Conservation (phyloP, 2,113 vertebrate species). For the Laticauda colubrina region DNA sequence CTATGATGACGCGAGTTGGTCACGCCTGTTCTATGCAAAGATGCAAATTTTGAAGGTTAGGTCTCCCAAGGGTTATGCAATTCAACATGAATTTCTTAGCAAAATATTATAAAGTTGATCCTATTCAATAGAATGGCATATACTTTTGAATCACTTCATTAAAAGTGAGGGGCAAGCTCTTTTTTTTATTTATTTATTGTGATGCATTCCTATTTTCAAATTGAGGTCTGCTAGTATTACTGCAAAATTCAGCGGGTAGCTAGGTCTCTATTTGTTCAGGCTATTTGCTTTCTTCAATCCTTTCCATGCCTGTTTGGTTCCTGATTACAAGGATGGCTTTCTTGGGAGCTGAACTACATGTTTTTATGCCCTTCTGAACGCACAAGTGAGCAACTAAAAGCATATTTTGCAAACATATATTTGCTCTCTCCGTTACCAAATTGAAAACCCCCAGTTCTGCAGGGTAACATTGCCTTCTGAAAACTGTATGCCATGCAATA, state of each 20-base stretch:
- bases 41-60: neutral
- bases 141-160: neutral
- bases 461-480: slow-evolving; percentile 14
- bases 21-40: neutral
- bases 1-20: too few species aligned
- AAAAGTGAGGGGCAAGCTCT: neutral
- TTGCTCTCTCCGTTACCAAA: slow-evolving; percentile 26
- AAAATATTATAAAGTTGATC: neutral
- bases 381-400: neutral
- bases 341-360: neutral
- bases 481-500: slow-evolving; percentile 24
- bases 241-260: neutral
- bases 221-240: neutral
- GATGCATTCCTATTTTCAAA: neutral
- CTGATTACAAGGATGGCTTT: slow-evolving; percentile 8
- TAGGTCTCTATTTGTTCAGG: neutral
- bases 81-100: neutral
- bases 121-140: neutral
- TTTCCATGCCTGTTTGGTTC: neutral
- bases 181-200: neutral
- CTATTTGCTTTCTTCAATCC: neutral
- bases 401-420: neutral
- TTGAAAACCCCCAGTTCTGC: slow-evolving; percentile 32
- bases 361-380: neutral
- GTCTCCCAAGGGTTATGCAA: neutral